Conservation (phyloP, 2,797 vertebrate species). For the Anabas testudineus region DNA sequence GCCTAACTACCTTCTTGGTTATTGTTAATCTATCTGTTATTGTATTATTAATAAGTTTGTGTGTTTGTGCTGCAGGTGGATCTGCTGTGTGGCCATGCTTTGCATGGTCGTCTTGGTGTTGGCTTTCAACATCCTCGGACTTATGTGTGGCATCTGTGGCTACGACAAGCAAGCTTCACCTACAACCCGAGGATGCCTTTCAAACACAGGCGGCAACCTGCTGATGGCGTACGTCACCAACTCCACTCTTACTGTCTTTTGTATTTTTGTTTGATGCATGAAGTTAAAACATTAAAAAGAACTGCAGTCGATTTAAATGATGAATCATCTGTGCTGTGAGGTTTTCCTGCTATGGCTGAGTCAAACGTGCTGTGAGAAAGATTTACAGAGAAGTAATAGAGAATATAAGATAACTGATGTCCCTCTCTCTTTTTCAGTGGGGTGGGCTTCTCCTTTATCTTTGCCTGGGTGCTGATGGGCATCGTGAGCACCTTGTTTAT, state of each 20-base stretch:
- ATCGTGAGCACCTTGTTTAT: slow-evolving; percentile 89
- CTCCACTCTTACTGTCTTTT: neutral
- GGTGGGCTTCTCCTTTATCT: slow-evolving; percentile 93
- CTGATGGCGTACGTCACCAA: slow-evolving; percentile 92
- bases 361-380: too few relatives aligned
- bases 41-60: neutral
- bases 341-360: too few relatives aligned
- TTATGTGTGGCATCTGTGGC: slow-evolving; percentile 91
- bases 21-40: too few relatives aligned
- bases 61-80: slow-evolving; percentile 86
- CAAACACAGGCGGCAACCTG: slow-evolving; percentile 95
- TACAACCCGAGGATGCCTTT: slow-evolving; percentile 93
- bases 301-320: slow-evolving; percentile 1
- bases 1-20: too few relatives aligned
- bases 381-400: neutral
- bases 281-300: neutral
- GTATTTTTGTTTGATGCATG: too few relatives aligned
- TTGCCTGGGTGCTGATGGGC: slow-evolving; percentile 93
- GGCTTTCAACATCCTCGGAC: slow-evolving; percentile 91
- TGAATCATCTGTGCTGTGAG: too few relatives aligned
- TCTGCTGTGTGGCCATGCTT: slow-evolving; percentile 88
- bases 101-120: slow-evolving; percentile 89
- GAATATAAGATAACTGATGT: neutral
- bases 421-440: slow-evolving; percentile 83
- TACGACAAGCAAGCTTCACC: slow-evolving; percentile 92